Percentiles rank a stretch among this genome's conserved stretches.
Evolutionary conservation across 2,888 invertebrate species (phyloP).

Genomic region (Mesorhabditis belari): DNA sequence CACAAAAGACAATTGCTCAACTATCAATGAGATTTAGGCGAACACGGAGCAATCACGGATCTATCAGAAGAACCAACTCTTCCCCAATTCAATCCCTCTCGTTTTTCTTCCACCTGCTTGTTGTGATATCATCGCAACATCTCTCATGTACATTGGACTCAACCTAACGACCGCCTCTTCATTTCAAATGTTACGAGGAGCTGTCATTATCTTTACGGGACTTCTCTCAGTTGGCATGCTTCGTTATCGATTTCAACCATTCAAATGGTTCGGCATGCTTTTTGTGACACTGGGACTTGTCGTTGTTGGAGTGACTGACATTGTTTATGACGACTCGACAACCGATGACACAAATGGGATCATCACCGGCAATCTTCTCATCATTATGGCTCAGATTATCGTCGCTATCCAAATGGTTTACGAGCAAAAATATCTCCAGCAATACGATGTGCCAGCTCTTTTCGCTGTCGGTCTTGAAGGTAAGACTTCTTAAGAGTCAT

Average conservation of each 20-base stretch:
- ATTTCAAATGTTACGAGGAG: conserved; percentile 89
- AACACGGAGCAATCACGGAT: conserved; percentile 30
- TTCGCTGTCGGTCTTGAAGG: conserved; percentile 93
- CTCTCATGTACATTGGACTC: conserved; percentile 81
- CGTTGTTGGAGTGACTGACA: conserved; percentile 36
- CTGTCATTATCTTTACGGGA: conserved; percentile 81
- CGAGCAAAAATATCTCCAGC: conserved; percentile 78
- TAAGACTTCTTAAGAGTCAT: too few species aligned
- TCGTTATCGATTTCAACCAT: conserved; percentile 56
- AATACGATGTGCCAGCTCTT: conserved; percentile 77
- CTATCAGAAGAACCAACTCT: conserved; percentile 54
- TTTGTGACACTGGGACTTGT: conserved; percentile 54
- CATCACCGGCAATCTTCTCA: conserved; percentile 62
- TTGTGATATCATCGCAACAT: conserved; percentile 81
- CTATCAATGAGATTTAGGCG: conserved; percentile 21
- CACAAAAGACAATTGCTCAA: neutral
- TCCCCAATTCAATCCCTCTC: conserved; percentile 71
- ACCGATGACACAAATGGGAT: conserved; percentile 63
- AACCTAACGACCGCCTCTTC: conserved; percentile 85
- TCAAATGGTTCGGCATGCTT: conserved; percentile 58
- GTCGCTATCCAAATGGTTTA: conserved; percentile 84
- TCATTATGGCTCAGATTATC: conserved; percentile 68
- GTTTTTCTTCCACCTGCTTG: conserved; percentile 74
- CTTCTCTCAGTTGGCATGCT: conserved; percentile 77
- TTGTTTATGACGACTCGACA: conserved; percentile 50